A percentile compares a stretch with the other conserved stretches of the same genome.
Evolutionary conservation across 2,797 vertebrate species (phyloP).

Genomic region (Allobates femoralis): DNA sequence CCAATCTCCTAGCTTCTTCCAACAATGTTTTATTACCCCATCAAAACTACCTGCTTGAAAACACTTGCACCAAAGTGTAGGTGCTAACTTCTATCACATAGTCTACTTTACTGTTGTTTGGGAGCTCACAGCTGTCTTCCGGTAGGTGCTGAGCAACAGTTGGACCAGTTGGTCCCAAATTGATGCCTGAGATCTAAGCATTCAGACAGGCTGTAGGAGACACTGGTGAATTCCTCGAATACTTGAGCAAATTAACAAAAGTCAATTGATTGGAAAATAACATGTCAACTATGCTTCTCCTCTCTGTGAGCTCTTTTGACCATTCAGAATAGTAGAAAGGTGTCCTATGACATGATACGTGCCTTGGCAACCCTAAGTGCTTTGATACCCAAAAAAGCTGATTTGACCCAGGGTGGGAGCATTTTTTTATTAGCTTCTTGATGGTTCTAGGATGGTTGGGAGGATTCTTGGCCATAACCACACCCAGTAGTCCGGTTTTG

Average conservation of each 20-base stretch:
- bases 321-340: no score
- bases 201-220: background rate
- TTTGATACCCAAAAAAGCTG: no score
- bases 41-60: background rate
- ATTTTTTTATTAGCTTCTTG: no score
- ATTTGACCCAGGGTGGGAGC: no score
- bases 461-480: no score
- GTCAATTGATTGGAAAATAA: background rate
- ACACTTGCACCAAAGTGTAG: background rate
- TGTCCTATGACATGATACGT: no score
- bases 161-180: background rate
- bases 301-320: background rate
- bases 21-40: background rate
- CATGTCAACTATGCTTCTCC: background rate
- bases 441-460: no score
- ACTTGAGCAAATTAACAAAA: background rate
- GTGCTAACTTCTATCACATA: background rate
- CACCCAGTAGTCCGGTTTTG: background rate
- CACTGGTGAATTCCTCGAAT: background rate
- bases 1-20: background rate
- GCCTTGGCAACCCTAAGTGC: no score
- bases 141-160: background rate
- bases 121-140: background rate
- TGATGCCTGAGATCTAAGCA: background rate
- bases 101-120: background rate